Conservation (phyloP, 2,797 vertebrate genomes). For the Acomys russatus region DNA sequence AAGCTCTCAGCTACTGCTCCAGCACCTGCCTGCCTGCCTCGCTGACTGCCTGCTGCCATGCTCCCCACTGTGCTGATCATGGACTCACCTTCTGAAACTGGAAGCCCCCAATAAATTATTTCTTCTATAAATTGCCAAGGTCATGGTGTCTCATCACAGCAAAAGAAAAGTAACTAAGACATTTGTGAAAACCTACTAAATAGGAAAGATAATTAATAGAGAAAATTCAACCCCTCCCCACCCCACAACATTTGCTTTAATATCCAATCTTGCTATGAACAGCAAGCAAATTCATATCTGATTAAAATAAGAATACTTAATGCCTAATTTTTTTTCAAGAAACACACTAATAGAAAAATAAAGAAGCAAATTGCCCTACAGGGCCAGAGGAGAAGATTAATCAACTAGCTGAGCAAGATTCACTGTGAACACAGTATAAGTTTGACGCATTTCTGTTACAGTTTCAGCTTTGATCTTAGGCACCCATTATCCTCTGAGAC, state of each 20-base stretch:
- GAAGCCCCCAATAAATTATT: background rate
- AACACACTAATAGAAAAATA: background rate
- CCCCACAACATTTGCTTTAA: background rate
- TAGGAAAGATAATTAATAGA: background rate
- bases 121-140: too few species aligned
- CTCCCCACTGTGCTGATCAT: background rate
- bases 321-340: background rate
- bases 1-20: background rate
- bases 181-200: background rate
- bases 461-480: background rate
- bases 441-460: background rate
- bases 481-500: background rate
- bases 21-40: background rate
- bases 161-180: background rate
- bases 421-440: background rate
- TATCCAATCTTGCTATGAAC: background rate
- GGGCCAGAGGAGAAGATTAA: background rate
- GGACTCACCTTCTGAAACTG: background rate
- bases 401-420: background rate
- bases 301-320: constrained; percentile 16
- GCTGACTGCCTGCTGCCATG: background rate
- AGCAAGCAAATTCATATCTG: background rate
- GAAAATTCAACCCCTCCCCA: background rate
- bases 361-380: background rate
- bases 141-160: background rate